Evolutionary conservation across 2,888 invertebrate species (phyloP), one percentile per base, ranked within the genome.

Genomic region (Phasia obesa): DNA sequence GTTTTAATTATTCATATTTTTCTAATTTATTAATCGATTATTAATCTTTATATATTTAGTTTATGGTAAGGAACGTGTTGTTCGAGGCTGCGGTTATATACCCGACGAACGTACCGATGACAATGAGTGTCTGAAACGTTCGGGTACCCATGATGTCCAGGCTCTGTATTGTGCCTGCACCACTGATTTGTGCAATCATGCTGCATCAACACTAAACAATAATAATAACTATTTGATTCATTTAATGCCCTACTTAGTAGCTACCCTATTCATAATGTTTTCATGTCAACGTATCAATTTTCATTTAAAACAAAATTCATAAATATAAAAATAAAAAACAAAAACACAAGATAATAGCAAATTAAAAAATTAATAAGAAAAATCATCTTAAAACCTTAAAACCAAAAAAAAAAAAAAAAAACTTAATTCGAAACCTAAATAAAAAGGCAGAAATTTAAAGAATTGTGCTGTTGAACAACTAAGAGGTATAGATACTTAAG

Each of bases 21-120:
- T 11, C 1, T 11, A 19, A 38, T 1, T 47, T 25, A n/a, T n/a
- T 9, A 27, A 42, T 31, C 19, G n/a, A 51, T 47, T 17, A 2
- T 35, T 17, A 38, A 53, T 55, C 65, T 57, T 31, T 67, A 7
- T 25, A 11, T 9, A 42, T 80, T 65, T 81, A 97, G 97, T 96
- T 84, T 94, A 95, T 89, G 95, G 95, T 6, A 94, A 95, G 89
- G 91, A 92, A 13, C 94, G 97, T 47, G 93, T 96, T n/a, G 94
- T 96, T 4, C 94, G 97, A 47, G 93, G 94, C 78, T 97, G 97
- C 87, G 97, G 97, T 2, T 97, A 95, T 91, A 92, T 97, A 62
- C 92, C 93, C 23, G 95, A 96, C 85, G 92, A 92, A 3, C 92
- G 91, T 69, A 87, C 87, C 59, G 93, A 94, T 86, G 92, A 93